Conservation (phyloP, 2,113 vertebrate species). For the rabbit (Oryctolagus cuniculus) region mOryCun1.1 NC_091449.1:40270501-40271000, state of each 20-base stretch:
- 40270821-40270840: not conserved
- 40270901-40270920: not conserved
- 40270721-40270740: not conserved
- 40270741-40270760: not conserved
- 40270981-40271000: not conserved
- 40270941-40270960: not conserved
- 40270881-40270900: not conserved
- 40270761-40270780: not conserved
- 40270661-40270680: not conserved
- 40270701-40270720: not conserved
- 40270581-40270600: not conserved
- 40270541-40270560: not conserved
- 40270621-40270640: not conserved
- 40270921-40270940: not conserved
- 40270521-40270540: fast-evolving
- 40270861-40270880: not conserved
- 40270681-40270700: not conserved
- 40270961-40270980: not conserved
- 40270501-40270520: not conserved
- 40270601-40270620: not conserved
- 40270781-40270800: not conserved
- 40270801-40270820: not conserved
- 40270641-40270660: not conserved
- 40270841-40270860: no score
- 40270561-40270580: not conserved